A percentile compares a stretch with the other conserved stretches of the same genome.
Conservation (phyloP, 2,888 invertebrate species). For the Heliconius aoede region DNA sequence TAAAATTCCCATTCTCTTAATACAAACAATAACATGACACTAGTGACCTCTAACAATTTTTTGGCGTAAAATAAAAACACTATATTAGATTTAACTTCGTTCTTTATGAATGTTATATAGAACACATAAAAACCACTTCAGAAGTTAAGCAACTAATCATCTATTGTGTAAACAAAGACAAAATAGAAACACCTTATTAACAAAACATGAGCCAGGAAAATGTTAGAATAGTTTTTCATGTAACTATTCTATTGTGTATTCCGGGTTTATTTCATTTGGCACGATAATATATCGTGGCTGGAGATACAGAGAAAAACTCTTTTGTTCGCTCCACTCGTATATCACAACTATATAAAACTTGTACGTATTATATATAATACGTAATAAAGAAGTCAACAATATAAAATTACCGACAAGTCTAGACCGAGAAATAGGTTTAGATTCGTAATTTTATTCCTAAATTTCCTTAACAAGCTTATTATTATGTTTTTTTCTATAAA, state of each 20-base stretch:
- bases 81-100: background rate
- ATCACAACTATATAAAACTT: slow-evolving; percentile 22
- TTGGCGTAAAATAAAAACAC: background rate
- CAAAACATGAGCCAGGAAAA: slow-evolving; percentile 30
- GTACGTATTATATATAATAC: slow-evolving; percentile 8
- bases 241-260: slow-evolving; percentile 26
- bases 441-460: slow-evolving; percentile 13
- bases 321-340: slow-evolving; percentile 16
- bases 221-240: slow-evolving; percentile 38
- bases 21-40: background rate
- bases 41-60: no score
- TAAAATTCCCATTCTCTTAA: no score
- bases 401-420: slow-evolving; percentile 13
- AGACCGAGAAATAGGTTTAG: slow-evolving; percentile 15
- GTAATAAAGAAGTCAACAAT: slow-evolving; percentile 10
- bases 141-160: slow-evolving; percentile 6
- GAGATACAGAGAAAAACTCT: slow-evolving; percentile 28
- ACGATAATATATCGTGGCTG: slow-evolving; percentile 31
- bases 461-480: slow-evolving; percentile 12
- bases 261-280: slow-evolving; percentile 40
- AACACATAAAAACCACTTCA: background rate
- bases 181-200: slow-evolving; percentile 21
- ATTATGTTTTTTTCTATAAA: background rate
- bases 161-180: slow-evolving; percentile 18
- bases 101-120: background rate